Base-by-base conservation (phyloP, 2,113 vertebrate genomes). In the Tyrannus savana region DNA sequence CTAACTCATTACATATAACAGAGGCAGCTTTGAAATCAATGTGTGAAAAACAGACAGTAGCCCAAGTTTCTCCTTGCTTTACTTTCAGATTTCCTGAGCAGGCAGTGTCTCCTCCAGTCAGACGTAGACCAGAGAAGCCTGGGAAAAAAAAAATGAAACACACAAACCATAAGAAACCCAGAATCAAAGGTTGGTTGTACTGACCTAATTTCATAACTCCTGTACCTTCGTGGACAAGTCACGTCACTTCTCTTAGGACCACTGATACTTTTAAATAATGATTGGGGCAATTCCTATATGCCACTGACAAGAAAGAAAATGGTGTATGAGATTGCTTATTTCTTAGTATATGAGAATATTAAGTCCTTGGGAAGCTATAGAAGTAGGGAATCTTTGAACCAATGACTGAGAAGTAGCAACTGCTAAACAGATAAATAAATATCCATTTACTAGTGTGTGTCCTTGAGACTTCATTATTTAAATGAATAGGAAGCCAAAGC, bases 21-120 rank as follows among this genome's bases (percentile, higher is more conserved):
- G 35, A 80, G 53, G 98, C 98, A 25, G 97, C 47, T 89, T 97
- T 88, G 44, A 98, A 96, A 68, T 98, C 93, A 41, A 97, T 95
- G 24, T 98, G 83, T 15, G 97, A 96, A 56, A 98, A 98, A 80
- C 98, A 98, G 39, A 98, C 72, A 0, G 92, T 56, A 10, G 93
- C 92, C 98, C 98, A 98, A 0, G 11, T 46, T 44, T 97, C 90
- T 15, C 87, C 92, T n/a, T 96, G 81, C 47, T 97, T 96, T 63
- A 98, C 76, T 95, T 98, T 82, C 8, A 98, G 93, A 19, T 95
- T 93, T 42, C 98, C 98, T 27, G 98, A 98, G 69, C 98, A 98
- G 28, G 91, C 81, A 24, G 94, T 93, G 35, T 93, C 60, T 3
- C 96, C 97, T 89, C 94, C 96, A 60, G 77, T 83, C 67, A 98